Evolutionary conservation across 1,140 invertebrate genomes (phyloP).

Genomic region (Ooceraea biroi): DNA sequence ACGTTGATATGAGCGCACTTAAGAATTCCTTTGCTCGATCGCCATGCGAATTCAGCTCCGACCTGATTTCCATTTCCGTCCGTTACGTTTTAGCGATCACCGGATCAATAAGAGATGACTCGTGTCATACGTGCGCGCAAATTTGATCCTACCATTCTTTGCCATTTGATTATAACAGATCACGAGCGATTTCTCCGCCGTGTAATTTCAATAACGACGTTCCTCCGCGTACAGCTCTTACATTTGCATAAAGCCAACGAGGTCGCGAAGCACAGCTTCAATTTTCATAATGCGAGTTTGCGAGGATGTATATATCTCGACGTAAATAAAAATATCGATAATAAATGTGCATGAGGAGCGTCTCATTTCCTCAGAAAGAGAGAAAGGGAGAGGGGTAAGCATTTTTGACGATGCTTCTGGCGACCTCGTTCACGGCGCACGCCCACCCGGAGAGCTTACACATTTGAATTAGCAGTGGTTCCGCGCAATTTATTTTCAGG

Average conservation of each 20-base stretch:
- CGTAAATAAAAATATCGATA: slow-evolving; percentile 30
- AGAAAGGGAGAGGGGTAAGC: neutral
- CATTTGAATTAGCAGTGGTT: slow-evolving; percentile 49
- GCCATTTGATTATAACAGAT: slow-evolving; percentile 3
- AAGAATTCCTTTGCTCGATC: slow-evolving; percentile 55
- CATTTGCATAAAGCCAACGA: neutral
- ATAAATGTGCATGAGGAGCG: slow-evolving; percentile 7
- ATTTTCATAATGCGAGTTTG: slow-evolving; percentile 6
- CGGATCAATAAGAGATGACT: neutral
- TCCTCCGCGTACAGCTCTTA: neutral
- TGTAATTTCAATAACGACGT: slow-evolving; percentile 5
- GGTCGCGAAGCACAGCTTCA: neutral
- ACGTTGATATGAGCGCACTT: slow-evolving; percentile 40
- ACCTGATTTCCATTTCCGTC: neutral
- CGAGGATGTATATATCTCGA: neutral
- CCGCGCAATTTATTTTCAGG: slow-evolving; percentile 48
- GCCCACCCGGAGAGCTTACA: neutral
- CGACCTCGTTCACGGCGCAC: slow-evolving; percentile 18
- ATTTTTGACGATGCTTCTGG: slow-evolving; percentile 30
- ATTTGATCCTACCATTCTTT: neutral
- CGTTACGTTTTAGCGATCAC: neutral
- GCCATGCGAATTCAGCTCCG: slow-evolving; percentile 40
- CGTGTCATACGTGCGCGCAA: neutral
- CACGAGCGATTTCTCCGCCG: neutral
- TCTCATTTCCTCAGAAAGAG: neutral